These are phyloP conservation scores for Leucoma salicis DNA, from an alignment of 2,888 invertebrate species.

Conservation along the genomic window DNA sequence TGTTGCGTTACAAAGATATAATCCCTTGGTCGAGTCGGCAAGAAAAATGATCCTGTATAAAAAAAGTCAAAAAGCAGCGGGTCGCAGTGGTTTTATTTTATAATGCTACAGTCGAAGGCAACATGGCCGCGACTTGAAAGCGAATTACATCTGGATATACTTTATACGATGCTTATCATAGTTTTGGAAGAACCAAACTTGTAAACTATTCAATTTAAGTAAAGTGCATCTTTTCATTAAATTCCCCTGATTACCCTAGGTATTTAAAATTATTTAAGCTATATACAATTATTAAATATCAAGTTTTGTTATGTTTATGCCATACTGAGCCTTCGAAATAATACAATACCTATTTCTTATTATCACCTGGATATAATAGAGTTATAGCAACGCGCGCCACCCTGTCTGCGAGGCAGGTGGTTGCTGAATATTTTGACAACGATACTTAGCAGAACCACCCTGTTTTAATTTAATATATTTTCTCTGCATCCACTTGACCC, in stretches of 20 bases:
- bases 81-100: slow-evolving; percentile 77
- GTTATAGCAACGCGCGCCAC: slow-evolving; percentile 63
- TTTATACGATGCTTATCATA: slow-evolving; percentile 57
- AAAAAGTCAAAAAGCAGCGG: slow-evolving; percentile 68
- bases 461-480: slow-evolving; percentile 61
- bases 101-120: slow-evolving; percentile 63
- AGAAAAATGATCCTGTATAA: slow-evolving; percentile 82
- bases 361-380: slow-evolving; percentile 15
- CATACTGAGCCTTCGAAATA: too few species aligned
- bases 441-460: slow-evolving; percentile 78
- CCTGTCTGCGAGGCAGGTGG: slow-evolving; percentile 73
- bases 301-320: too few species aligned
- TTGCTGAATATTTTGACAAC: slow-evolving; percentile 76
- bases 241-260: not conserved
- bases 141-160: slow-evolving; percentile 70
- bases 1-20: slow-evolving; percentile 34
- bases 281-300: not conserved
- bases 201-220: slow-evolving; percentile 39
- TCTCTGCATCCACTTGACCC: slow-evolving; percentile 65
- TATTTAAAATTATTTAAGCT: not conserved
- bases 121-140: slow-evolving; percentile 72
- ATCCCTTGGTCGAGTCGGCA: slow-evolving; percentile 67
- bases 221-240: slow-evolving; percentile 16
- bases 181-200: slow-evolving; percentile 34
- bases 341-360: slow-evolving; percentile 2